Percentiles rank a stretch among this genome's conserved stretches.
Conservation (phyloP, 1,140 invertebrate species). For the Caerostris darwini region DNA sequence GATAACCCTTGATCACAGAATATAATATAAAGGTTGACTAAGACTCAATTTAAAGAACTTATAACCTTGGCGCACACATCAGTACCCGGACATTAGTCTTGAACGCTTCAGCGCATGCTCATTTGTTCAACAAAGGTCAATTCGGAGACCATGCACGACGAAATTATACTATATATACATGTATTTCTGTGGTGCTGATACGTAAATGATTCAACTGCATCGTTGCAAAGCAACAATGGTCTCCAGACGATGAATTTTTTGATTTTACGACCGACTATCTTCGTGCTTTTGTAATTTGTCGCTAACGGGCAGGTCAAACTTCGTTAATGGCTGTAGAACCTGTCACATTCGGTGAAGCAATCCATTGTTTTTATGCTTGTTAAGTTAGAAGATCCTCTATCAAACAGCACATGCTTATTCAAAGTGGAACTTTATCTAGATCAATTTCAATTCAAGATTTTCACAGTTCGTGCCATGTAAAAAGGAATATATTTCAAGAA, state of each 20-base stretch:
- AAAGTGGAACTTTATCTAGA: background rate
- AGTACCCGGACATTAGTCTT: constrained; percentile 55
- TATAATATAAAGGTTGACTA: constrained; percentile 12
- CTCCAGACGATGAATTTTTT: constrained; percentile 15
- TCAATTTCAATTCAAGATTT: background rate
- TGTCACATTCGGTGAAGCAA: background rate
- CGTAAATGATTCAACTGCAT: constrained; percentile 43
- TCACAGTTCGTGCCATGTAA: background rate
- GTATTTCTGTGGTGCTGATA: constrained; percentile 30
- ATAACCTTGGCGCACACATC: constrained; percentile 57
- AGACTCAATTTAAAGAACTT: constrained; percentile 40
- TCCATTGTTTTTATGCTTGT: constrained; percentile 31
- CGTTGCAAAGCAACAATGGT: constrained; percentile 49
- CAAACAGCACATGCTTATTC: background rate
- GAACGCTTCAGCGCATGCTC: constrained; percentile 38
- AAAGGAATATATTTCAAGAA: background rate
- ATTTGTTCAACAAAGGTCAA: constrained; percentile 60
- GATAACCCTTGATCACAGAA: constrained; percentile 18
- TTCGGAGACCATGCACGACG: constrained; percentile 42
- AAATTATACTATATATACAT: background rate
- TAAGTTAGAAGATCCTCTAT: background rate
- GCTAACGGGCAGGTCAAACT: constrained; percentile 53
- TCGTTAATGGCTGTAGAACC: background rate
- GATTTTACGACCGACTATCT: background rate
- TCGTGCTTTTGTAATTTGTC: constrained; percentile 32